These are phyloP conservation scores for Parazoanthus swiftii DNA, from an alignment of 92 coral and sea anemone genomes.

Conservation along the genomic window DNA sequence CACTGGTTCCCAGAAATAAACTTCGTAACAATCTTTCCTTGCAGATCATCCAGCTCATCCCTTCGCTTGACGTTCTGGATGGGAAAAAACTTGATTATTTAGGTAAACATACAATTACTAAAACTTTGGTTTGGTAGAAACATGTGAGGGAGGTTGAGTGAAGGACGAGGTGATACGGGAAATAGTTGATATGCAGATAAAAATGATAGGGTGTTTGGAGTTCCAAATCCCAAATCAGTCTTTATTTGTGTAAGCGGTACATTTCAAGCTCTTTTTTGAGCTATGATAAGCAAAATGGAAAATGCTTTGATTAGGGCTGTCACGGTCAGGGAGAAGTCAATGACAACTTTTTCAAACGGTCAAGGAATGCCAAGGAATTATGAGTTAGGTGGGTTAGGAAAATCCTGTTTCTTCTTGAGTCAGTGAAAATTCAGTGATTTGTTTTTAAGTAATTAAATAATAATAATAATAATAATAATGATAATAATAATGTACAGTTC, in stretches of 20 bases:
- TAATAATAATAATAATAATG: no score
- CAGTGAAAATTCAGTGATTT: no score
- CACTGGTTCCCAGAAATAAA: not conserved
- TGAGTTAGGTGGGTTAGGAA: no score
- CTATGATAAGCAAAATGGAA: no score
- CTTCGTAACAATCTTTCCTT: not conserved
- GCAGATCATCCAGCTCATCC: slow-evolving; percentile 27
- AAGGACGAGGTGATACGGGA: not conserved
- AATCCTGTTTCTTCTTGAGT: no score
- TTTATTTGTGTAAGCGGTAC: not conserved
- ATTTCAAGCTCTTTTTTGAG: not conserved
- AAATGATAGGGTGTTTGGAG: not conserved
- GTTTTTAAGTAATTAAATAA: no score
- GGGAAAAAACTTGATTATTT: slow-evolving; percentile 31
- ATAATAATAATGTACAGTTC: no score
- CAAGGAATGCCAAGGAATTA: no score
- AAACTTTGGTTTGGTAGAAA: not conserved
- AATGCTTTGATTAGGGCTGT: no score
- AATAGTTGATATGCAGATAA: not conserved
- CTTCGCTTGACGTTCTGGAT: slow-evolving; percentile 44
- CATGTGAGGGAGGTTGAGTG: not conserved
- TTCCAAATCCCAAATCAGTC: not conserved
- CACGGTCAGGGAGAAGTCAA: no score
- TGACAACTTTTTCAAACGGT: no score
- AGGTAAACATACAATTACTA: not conserved